Evolutionary conservation across 2,113 vertebrate species (phyloP), one percentile per base, ranked within the genome.

Genomic region (Forbesichthys agassizii): DNA sequence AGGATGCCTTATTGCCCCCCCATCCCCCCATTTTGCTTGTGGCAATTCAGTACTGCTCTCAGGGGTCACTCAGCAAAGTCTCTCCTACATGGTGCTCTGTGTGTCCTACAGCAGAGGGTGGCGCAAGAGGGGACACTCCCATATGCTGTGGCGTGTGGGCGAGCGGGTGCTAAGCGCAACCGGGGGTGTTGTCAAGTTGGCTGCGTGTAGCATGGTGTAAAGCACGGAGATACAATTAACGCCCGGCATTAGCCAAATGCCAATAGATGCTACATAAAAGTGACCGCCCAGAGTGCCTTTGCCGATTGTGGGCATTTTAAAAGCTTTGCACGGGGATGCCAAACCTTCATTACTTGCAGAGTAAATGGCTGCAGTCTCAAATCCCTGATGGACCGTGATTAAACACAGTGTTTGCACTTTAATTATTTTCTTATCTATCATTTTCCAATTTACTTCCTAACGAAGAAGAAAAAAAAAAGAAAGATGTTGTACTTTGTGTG

Each of bases 41-140:
- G 71, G 82, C 72, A 4, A 75, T 49, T 56, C 66, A 42, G 73
- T 78, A 36, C 16, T 16, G 73, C 68, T 69, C 74, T 59, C 51
- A 55, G 60, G 51, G 72, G 78, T 82, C 73, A 69, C 64, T 86
- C 88, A 87, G 86, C 88, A 84, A 83, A 88, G 58, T 56, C 14
- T 56, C 14, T 78, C 69, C 75, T 11, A 47, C 62, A 42, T 42
- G 75, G 27, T 27, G 27, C 27, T 27, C 2, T 27, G 27, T 27
- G 73, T 69, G 60, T 72, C 16, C 48, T 58, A 12, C 27, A 54
- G 66, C 55, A 77, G 63, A 42, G 77, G 8, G 33, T 49, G 33
- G 53, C 33, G 12, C 69, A 33, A 66, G 73, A 47, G 66, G 67
- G 63, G 71, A 76, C 86, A 77, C 74, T 84, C 84, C 79, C 61